Evolutionary conservation across 2,888 invertebrate genomes (phyloP), one percentile per base, ranked within the genome.

Genomic region (Tipula lateralis): DNA sequence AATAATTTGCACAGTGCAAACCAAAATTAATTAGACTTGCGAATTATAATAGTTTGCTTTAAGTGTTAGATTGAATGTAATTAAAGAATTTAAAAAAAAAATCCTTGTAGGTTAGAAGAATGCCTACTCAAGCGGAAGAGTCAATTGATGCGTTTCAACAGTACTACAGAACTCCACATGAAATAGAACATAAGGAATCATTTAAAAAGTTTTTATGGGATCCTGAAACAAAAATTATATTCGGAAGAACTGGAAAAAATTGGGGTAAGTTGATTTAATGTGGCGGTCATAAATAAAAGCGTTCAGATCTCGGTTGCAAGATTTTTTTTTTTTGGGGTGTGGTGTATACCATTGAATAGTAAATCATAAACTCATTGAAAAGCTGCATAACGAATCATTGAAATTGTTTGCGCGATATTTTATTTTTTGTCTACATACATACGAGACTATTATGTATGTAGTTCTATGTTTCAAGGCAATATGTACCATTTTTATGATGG

Each of bases 231-330:
- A 93, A 92, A 87, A 92, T 93, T 88, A 92, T 96, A 88, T 93
- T 95, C 85, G 97, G 97, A 84, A 92, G 97, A 87, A 95, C 95
- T 6, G 94, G 92, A 19, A 91, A 93, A 9, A 96, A 95, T 89
- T 97, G 97, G 97, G 94, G 96, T 96, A 90, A 95, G 96, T 94
- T 50, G 9, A 7, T 16, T 44, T 66, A 6, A 24, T 66, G 2
- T 66, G n/a, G n/a, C n/a, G n/a, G n/a, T n/a, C n/a, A n/a, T n/a
- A n/a, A n/a, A n/a, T n/a, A n/a, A n/a, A n/a, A n/a, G n/a, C n/a
- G n/a, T n/a, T n/a, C n/a, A n/a, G n/a, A n/a, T n/a, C n/a, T n/a
- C n/a, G n/a, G n/a, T n/a, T n/a, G n/a, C n/a, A n/a, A n/a, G n/a
- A n/a, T n/a, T n/a, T 66, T 66, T 66, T 66, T 19, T 66, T 24